Conservation (phyloP, 1,140 invertebrate species). For the Apolygus lucorum region DNA sequence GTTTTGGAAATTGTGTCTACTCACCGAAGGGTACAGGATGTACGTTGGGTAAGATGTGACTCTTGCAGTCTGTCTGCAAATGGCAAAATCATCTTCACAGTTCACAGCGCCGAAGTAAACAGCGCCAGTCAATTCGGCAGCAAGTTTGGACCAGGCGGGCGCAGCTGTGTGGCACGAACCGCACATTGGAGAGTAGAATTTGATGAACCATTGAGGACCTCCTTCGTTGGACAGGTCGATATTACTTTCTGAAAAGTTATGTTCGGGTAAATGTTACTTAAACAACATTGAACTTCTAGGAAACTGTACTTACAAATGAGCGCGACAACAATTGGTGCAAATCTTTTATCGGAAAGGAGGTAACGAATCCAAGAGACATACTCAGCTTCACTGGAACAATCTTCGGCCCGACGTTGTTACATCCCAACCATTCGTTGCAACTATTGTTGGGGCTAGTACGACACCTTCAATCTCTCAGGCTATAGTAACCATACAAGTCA, state of each 20-base stretch:
- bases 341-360: too few species aligned
- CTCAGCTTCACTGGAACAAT: too few species aligned
- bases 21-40: constrained; percentile 44
- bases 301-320: too few species aligned
- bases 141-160: constrained; percentile 67
- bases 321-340: too few species aligned
- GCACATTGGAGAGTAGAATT: constrained; percentile 79
- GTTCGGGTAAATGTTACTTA: too few species aligned
- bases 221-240: constrained; percentile 38
- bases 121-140: constrained; percentile 59
- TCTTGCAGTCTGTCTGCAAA: constrained; percentile 52
- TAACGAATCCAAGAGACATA: too few species aligned
- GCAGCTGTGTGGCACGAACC: constrained; percentile 73
- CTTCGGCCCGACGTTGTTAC: too few species aligned
- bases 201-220: constrained; percentile 62
- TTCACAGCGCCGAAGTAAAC: constrained; percentile 70
- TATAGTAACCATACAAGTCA: too few species aligned
- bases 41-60: constrained; percentile 63
- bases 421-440: too few species aligned
- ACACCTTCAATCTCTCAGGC: too few species aligned
- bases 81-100: constrained; percentile 63
- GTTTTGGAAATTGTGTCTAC: background rate
- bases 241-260: constrained; percentile 45
- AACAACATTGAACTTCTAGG: constrained; percentile 1
- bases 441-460: too few species aligned